phyloP scores from a whole-genome alignment of 2,113 vertebrate species.

The Pelmatolapia mariae region DNA sequence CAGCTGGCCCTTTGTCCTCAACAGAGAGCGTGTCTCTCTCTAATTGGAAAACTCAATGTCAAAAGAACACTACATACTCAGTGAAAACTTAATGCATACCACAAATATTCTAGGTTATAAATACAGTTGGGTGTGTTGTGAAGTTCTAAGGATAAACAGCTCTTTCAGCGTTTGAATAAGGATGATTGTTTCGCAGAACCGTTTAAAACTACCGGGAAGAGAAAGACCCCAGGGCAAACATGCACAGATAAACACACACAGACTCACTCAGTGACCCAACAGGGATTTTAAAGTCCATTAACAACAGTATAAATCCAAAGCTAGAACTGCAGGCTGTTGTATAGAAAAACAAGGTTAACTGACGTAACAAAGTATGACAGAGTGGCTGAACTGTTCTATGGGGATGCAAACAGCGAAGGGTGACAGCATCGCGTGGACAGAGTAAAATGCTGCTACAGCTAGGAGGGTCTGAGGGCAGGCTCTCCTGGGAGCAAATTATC shows the following conservation, averaged over 20 bases:
- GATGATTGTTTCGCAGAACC: not conserved
- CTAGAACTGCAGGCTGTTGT: not conserved
- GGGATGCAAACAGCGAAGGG: not conserved
- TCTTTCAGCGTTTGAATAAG: not conserved
- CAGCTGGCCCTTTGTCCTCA: conserved; percentile 59
- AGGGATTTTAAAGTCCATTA: not conserved
- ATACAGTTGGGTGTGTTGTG: not conserved
- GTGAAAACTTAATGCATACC: not conserved
- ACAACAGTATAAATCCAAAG: not conserved
- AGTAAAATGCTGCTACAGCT: not conserved
- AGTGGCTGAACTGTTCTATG: not conserved
- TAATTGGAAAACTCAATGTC: conserved; percentile 47
- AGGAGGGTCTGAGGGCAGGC: not conserved
- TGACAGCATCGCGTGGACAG: not conserved
- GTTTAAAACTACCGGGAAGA: not conserved
- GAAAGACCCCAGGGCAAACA: not conserved
- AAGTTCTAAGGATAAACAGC: not conserved
- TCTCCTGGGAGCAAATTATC: not conserved
- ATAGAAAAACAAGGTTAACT: not conserved
- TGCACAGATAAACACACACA: not conserved
- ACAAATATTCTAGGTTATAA: not conserved
- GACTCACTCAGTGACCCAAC: not conserved
- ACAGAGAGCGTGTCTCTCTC: not conserved
- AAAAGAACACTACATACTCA: not conserved
- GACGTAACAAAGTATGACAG: not conserved